Conservation (phyloP, 2,797 vertebrate species). For the Prunella strophiata region DNA sequence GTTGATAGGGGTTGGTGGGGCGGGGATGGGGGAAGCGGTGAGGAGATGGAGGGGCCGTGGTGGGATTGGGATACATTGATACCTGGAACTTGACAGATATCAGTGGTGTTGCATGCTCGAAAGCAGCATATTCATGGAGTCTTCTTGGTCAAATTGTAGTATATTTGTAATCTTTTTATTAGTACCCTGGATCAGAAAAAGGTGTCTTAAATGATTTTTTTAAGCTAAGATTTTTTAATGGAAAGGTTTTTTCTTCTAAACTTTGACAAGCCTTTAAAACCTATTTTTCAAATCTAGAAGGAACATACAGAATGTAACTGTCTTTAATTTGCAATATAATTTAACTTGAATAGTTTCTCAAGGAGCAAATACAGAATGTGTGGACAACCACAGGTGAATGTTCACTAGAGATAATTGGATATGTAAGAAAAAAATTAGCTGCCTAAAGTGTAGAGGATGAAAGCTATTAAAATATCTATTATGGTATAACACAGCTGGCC, state of each 20-base stretch:
- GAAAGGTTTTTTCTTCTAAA: slow-evolving; percentile 66
- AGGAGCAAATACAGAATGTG: slow-evolving; percentile 68
- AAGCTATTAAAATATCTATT: slow-evolving; percentile 54
- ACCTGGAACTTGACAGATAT: slow-evolving; percentile 53
- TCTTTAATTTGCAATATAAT: slow-evolving; percentile 57
- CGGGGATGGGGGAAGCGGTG: neutral
- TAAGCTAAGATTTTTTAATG: slow-evolving; percentile 71
- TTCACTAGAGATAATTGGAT: slow-evolving; percentile 60
- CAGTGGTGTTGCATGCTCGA: slow-evolving; percentile 68
- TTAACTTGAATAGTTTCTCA: slow-evolving; percentile 72
- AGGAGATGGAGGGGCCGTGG: neutral
- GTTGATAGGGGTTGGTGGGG: slow-evolving; percentile 36
- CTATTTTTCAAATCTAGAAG: slow-evolving; percentile 70
- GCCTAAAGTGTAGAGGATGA: slow-evolving; percentile 54
- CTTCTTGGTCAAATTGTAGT: slow-evolving; percentile 67
- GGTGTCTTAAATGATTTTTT: slow-evolving; percentile 73
- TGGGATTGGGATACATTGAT: slow-evolving; percentile 39
- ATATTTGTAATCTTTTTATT: slow-evolving; percentile 74
- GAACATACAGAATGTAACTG: slow-evolving; percentile 61
- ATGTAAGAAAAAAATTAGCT: slow-evolving; percentile 53
- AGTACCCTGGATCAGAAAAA: slow-evolving; percentile 63
- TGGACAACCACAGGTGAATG: slow-evolving; percentile 63
- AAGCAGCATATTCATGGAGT: slow-evolving; percentile 62
- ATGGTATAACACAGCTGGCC: slow-evolving; percentile 55
- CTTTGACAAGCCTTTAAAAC: slow-evolving; percentile 71